Percentiles rank a stretch among this genome's conserved stretches.
These are phyloP conservation scores for Gadus macrocephalus DNA, from an alignment of 2,113 vertebrate species.

Conservation along the genomic window DNA sequence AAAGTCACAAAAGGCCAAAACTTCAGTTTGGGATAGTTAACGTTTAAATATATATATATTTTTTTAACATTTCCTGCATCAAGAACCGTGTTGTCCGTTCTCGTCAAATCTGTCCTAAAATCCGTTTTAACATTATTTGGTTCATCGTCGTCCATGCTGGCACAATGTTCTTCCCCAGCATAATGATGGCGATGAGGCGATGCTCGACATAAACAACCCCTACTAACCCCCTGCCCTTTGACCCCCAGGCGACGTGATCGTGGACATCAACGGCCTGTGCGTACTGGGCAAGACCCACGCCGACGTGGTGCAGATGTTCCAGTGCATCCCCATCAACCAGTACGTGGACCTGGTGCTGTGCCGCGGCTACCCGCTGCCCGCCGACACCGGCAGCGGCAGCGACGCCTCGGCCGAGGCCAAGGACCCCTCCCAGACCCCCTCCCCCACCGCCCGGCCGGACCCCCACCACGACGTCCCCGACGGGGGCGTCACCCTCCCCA, in stretches of 20 bases:
- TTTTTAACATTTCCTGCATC: too few species aligned
- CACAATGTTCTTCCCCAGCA: too few species aligned
- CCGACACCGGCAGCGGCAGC: conserved; percentile 72
- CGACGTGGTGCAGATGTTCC: conserved; percentile 98
- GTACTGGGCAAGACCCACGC: conserved; percentile 97
- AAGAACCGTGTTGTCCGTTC: too few species aligned
- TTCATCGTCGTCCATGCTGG: too few species aligned
- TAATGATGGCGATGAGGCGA: too few species aligned
- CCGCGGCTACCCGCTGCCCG: conserved; percentile 93
- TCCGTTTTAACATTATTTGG: too few species aligned
- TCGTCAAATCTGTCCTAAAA: too few species aligned
- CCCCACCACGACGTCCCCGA: conserved; percentile 69
- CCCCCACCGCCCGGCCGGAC: conserved; percentile 72
- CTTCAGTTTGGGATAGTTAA: too few species aligned
- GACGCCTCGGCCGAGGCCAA: conserved; percentile 74
- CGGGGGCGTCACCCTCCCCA: conserved; percentile 76
- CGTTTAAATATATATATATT: too few species aligned
- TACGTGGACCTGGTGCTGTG: conserved; percentile 94
- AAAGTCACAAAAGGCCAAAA: too few species aligned
- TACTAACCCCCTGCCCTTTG: too few species aligned
- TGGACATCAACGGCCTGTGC: conserved; percentile 89
- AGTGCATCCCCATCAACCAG: conserved; percentile 88
- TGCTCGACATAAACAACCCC: too few species aligned
- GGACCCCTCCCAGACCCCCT: conserved; percentile 61
- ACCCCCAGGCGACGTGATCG: conserved; percentile 88